Conservation (phyloP, 1,140 invertebrate species). For the Gryllus bimaculatus region DNA sequence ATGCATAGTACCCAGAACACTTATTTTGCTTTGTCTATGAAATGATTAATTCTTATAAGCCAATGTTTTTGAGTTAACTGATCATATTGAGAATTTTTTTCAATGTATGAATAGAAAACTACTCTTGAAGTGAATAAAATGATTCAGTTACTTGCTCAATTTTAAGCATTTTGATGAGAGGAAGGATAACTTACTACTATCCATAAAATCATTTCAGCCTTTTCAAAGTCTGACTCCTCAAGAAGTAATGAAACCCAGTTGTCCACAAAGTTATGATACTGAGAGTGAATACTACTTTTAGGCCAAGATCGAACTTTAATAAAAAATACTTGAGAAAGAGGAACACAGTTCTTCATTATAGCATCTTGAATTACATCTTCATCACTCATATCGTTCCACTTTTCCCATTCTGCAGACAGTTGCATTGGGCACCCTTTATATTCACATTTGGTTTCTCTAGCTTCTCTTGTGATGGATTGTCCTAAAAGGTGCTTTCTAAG, state of each 20-base stretch:
- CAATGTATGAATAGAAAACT: no score
- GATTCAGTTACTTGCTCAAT: no score
- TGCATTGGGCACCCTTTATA: background rate
- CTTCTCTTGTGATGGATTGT: background rate
- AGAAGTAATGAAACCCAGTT: constrained; percentile 11
- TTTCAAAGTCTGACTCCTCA: background rate
- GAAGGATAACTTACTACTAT: constrained; percentile 9
- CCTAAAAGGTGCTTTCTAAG: constrained; percentile 8
- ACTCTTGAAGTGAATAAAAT: no score
- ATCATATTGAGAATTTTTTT: no score
- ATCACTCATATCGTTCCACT: constrained; percentile 10
- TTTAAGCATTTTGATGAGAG: no score
- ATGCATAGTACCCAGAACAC: no score
- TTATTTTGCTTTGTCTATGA: no score
- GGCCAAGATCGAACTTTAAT: background rate
- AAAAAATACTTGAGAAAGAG: constrained; percentile 13
- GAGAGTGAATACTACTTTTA: background rate
- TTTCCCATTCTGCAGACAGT: constrained; percentile 4
- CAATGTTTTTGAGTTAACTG: no score
- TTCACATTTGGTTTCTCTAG: background rate
- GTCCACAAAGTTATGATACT: background rate
- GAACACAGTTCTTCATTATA: constrained; percentile 6
- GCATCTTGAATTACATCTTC: constrained; percentile 12
- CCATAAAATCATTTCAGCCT: constrained; percentile 4
- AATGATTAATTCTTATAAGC: no score